Percentiles rank a stretch among this genome's conserved stretches.
phyloP scores from a whole-genome alignment of 2,113 vertebrate species.

The Syngnathoides biaculeatus region DNA sequence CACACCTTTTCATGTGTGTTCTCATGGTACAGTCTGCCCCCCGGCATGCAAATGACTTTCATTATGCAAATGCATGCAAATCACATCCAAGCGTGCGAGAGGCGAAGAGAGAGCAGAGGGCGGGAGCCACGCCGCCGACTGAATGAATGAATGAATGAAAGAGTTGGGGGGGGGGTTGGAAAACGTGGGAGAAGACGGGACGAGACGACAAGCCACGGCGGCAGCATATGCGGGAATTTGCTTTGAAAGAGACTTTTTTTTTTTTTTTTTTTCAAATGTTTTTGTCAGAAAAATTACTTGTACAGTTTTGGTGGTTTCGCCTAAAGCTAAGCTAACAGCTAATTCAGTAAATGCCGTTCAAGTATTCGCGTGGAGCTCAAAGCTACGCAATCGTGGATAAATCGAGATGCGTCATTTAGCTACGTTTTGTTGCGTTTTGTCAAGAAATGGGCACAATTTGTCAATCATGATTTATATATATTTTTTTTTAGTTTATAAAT shows the following conservation, averaged over 20 bases:
- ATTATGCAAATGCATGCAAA: conserved; percentile 99
- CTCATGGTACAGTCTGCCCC: conserved; percentile 92
- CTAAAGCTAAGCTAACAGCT: too few species aligned
- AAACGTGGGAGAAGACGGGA: conserved; percentile 51
- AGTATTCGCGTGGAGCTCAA: too few species aligned
- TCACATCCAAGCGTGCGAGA: conserved; percentile 94
- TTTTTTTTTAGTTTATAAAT: too few species aligned
- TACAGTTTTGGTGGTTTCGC: too few species aligned
- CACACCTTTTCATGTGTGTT: conserved; percentile 86
- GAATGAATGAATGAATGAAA: conserved; percentile 68
- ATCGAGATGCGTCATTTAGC: too few species aligned
- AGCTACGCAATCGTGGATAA: too few species aligned
- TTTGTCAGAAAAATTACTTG: not conserved
- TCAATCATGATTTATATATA: too few species aligned
- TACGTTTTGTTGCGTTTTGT: too few species aligned
- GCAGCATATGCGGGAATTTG: conserved; percentile 56
- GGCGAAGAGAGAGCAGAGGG: conserved; percentile 56
- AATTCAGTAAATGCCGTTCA: too few species aligned
- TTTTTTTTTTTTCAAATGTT: not conserved
- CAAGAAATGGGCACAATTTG: too few species aligned
- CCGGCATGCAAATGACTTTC: conserved; percentile 98
- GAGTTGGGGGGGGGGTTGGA: conserved; percentile 39
- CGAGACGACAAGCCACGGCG: conserved; percentile 69
- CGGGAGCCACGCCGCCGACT: not conserved
- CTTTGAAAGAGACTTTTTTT: conserved; percentile 23